Base-by-base conservation (phyloP, 2,797 vertebrate genomes). In the Kryptolebias ocellatus region DNA sequence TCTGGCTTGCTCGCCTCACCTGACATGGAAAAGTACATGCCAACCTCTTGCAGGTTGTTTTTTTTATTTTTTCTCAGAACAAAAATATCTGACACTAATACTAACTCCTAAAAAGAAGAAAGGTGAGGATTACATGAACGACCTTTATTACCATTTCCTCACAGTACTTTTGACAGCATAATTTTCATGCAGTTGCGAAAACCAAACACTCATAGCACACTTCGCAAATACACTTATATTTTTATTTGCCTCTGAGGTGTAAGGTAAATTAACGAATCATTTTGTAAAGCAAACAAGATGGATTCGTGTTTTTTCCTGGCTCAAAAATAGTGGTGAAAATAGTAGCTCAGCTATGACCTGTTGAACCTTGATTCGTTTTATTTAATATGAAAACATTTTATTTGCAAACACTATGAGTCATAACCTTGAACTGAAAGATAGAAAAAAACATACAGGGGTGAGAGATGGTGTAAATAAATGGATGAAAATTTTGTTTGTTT, bases 181-280 rank as follows among this genome's bases (percentile, higher is more conserved):
- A 63, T 86, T 87, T 76, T 69, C 58, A 79, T 44, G 44, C 56
- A 77, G 83, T 83, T 81, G 67, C 64, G 64, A 80, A 81, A 69
- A 18, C 77, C 61, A 86, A 86, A 88, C 78, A 84, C 77, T 78
- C 28, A 18, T 46, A 54, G 53, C 15, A n/a, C 17, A 27, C 61
- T 61, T 46, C 79, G 66, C 73, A 70, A 82, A 70, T 57, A 55
- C 51, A 54, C 54, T 60, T 54, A 59, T 67, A 65, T 7, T 47
- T 47, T 47, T 2, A 18, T n/a, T n/a, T 47, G 76, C 71, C 64
- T 79, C 64, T 78, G 76, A 24, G 74, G 58, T 75, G 3, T 55
- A 18, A 5, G 18, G 68, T 72, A 84, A 70, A 80, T 83, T 85
- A 86, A 89, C 71, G 72, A 87, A 72, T 42, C 58, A 71, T 52